Evolutionary conservation across 1,140 invertebrate genomes (phyloP), one percentile per base, ranked within the genome.

Genomic region (Macrobrachium nipponense): DNA sequence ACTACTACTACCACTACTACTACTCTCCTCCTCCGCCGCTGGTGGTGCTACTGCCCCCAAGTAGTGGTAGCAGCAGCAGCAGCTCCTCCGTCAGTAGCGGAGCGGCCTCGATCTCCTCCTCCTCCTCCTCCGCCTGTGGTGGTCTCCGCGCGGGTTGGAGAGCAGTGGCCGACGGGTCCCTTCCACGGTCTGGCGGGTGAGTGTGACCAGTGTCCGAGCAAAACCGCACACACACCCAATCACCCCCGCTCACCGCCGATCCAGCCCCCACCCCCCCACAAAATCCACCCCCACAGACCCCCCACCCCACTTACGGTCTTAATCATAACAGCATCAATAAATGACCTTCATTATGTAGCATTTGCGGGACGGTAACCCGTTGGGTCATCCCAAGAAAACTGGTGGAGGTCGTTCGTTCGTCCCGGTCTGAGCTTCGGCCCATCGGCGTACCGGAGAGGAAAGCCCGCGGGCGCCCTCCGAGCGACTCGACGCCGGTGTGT

Each of bases 151-250:
- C 66, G 77, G 66, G 64, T 77, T 68, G 43, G 64, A 43, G 83
- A 80, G 44, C 77, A 58, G 44, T 44, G 76, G 77, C 83, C 82
- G 43, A 61, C 15, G 58, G 51, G 12, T 61, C 36, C 77, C 83
- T 86, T 85, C 83, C 73, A 44, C 72, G 77, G 76, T 70, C 76
- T 73, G 51, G 83, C 83, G 83, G 83, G 83, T 86, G 83, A 86
- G 83, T 86, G 70, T 18, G 27, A 73, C 70, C 27, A 43, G 17
- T 36, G 27, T 20, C 23, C 70, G 15, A 23, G 27, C 70, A 73
- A 6, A 73, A 15, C 18, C 70, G 10, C 70, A 73, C 23, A 27
- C n/a, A 73, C 70, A 73, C n/a, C 17, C n/a, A 23, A 15, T 8
- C n/a, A 6, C 70, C 17, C 70, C 17, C 70, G 5, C 70, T 23